Evolutionary conservation across 2,797 vertebrate genomes (phyloP).

Genomic region (Hapalemur alaotrensis): DNA sequence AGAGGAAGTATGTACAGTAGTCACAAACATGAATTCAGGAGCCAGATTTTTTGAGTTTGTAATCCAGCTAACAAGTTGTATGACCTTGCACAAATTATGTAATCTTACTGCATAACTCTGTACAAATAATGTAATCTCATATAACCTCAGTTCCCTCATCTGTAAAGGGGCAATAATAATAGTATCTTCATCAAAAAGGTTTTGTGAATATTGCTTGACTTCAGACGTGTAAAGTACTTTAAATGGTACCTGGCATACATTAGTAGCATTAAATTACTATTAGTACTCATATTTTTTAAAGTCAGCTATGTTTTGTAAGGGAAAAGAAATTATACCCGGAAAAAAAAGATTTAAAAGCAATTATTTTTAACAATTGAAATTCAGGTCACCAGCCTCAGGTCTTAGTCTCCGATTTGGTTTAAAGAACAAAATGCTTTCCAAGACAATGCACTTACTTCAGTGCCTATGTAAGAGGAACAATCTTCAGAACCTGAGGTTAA

Average conservation of each 20-base stretch:
- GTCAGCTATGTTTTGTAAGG: not conserved
- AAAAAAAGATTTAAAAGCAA: constrained; percentile 49
- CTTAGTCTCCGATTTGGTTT: constrained; percentile 38
- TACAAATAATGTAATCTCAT: not conserved
- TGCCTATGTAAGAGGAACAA: constrained; percentile 57
- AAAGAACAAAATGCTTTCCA: constrained; percentile 61
- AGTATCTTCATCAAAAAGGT: not conserved
- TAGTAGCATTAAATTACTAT: not conserved
- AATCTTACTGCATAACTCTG: not conserved
- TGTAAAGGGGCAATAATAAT: not conserved
- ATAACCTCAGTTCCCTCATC: not conserved
- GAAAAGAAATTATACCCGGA: constrained; percentile 16
- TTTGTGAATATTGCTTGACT: not conserved
- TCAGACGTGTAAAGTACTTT: not conserved
- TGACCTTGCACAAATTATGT: not conserved
- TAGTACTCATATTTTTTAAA: not conserved
- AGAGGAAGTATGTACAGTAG: not conserved
- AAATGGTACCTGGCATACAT: not conserved
- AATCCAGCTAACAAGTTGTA: not conserved
- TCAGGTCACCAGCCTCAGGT: not conserved
- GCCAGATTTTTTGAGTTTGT: not conserved
- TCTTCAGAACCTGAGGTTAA: constrained; percentile 59
- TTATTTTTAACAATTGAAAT: constrained; percentile 48
- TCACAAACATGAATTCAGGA: not conserved
- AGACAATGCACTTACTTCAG: constrained; percentile 14